phyloP scores from a whole-genome alignment of 2,113 vertebrate genomes.

The Sander lucioperca region DNA sequence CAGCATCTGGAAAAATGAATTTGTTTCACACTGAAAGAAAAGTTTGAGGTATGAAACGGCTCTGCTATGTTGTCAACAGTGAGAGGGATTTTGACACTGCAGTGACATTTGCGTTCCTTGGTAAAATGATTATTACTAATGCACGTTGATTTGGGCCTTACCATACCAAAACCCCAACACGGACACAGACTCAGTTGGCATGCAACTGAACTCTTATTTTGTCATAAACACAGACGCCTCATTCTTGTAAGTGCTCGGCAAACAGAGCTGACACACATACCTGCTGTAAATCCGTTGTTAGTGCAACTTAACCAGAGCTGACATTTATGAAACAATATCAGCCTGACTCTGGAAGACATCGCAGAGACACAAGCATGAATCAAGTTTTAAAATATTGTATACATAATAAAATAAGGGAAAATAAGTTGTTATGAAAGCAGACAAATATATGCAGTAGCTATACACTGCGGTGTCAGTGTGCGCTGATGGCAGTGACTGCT shows the following conservation, averaged over 20 bases:
- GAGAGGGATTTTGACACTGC: neutral
- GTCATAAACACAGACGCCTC: neutral
- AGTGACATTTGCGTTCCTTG: neutral
- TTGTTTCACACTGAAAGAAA: neutral
- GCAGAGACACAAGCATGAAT: neutral
- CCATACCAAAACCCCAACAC: no score
- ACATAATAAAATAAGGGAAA: neutral
- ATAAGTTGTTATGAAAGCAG: constrained; percentile 19
- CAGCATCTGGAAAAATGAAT: neutral
- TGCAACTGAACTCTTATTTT: neutral
- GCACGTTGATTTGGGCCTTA: neutral
- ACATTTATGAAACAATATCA: constrained; percentile 17
- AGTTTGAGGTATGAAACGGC: neutral
- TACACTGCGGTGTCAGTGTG: neutral
- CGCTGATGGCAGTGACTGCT: constrained; percentile 15
- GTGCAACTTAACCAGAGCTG: constrained; percentile 19
- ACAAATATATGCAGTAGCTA: constrained; percentile 3
- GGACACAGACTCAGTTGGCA: neutral
- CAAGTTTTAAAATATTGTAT: neutral
- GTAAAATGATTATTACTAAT: neutral
- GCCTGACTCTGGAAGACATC: neutral
- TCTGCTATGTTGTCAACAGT: neutral
- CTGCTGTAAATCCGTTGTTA: neutral
- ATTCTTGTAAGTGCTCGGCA: neutral
- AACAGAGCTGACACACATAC: constrained; percentile 6